phyloP scores from a whole-genome alignment of 2,888 invertebrate genomes.

The Uropetala carovei region DNA sequence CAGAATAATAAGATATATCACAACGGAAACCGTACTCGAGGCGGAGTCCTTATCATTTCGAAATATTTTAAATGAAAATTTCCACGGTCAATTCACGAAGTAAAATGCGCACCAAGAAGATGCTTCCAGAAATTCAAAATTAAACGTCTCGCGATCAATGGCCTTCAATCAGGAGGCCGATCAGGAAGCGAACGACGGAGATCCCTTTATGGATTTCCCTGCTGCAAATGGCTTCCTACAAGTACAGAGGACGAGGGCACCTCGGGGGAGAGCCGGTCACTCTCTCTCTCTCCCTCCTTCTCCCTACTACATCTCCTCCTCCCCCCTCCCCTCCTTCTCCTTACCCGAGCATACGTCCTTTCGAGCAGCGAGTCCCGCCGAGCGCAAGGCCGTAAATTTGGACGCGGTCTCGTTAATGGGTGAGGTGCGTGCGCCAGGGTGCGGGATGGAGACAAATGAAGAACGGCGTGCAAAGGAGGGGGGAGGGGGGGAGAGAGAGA shows the following conservation, averaged over 20 bases:
- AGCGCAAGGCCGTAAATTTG: conserved; percentile 30
- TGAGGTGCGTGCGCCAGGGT: neutral
- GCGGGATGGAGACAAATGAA: neutral
- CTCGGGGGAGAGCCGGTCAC: too few relatives aligned
- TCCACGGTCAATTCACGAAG: too few relatives aligned
- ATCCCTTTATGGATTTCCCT: neutral
- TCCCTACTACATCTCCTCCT: neutral
- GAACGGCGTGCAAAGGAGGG: neutral
- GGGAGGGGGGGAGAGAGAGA: neutral
- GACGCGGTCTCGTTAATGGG: conserved; percentile 53
- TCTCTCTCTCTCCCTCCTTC: too few relatives aligned
- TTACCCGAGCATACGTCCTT: neutral
- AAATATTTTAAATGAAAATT: too few relatives aligned
- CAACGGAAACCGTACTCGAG: too few relatives aligned
- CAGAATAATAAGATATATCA: too few relatives aligned
- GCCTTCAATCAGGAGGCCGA: too few relatives aligned
- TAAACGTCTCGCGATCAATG: neutral
- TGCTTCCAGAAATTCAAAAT: too few relatives aligned
- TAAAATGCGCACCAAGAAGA: too few relatives aligned
- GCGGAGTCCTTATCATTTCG: too few relatives aligned
- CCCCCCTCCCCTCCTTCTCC: too few relatives aligned
- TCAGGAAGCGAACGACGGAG: neutral
- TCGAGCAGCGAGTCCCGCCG: conserved; percentile 32
- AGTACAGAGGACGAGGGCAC: neutral
- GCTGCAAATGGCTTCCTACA: neutral